Base-by-base conservation (phyloP, 2,888 invertebrate species). In the Drosophila formosana region DNA sequence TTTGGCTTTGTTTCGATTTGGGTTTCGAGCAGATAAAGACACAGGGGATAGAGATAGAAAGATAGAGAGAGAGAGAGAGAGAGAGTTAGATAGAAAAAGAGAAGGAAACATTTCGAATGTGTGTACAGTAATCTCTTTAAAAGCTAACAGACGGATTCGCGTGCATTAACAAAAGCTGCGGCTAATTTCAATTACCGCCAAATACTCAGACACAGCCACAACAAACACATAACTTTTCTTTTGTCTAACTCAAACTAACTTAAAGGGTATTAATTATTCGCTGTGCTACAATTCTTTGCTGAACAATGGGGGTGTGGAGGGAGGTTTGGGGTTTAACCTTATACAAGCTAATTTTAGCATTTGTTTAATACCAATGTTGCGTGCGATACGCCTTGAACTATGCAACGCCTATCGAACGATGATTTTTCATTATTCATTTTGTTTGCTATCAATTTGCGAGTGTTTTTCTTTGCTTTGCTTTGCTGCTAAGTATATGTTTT, bases 131-230 rank as follows among this genome's bases (percentile, higher is more conserved):
- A 75, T 76, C 71, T 80, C 79, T 79, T 75, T 77, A 81, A 75
- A 87, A 84, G 82, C 87, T 80, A 84, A 72, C 76, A 82, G 84
- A 81, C 81, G 87, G 82, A 85, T 70, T 82, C 63, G 70, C 66
- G 82, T 83, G 81, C 75, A 57, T 69, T 78, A 83, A 83, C 85
- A 72, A 57, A 80, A 78, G 73, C 73, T 60, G 62, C 62, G 57
- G 58, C 37, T 45, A 47, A 47, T 72, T 58, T 64, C 25, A 67
- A 56, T 75, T 67, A 72, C 64, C 64, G 73, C 60, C 37, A 58
- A 26, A 28, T 61, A 73, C 60, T 56, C 66, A 67, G 53, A 56
- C 70, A 70, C 65, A 65, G 68, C 49, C 64, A 64, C 55, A 45
- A 55, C 43, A 55, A 30, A 45, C 43, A 55, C 60, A 60, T 73